phyloP scores from a whole-genome alignment of 2,113 vertebrate genomes.

The Dasyornis broadbenti region DNA sequence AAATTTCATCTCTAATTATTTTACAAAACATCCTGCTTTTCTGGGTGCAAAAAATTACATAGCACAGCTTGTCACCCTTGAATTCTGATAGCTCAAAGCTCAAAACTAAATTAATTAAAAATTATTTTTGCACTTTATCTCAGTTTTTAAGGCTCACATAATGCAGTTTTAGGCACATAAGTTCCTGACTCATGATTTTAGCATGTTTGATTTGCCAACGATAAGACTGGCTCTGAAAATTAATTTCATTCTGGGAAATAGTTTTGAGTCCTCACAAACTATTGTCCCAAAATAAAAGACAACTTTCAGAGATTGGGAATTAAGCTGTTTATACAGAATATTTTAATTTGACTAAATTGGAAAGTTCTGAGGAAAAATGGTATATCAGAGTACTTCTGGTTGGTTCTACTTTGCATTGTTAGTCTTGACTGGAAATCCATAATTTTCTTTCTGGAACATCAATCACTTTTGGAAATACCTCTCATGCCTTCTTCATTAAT shows the following conservation, averaged over 20 bases:
- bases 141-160: background rate
- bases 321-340: background rate
- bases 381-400: background rate
- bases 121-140: background rate
- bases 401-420: background rate
- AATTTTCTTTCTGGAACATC: background rate
- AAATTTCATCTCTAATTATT: constrained; percentile 7
- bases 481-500: background rate
- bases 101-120: background rate
- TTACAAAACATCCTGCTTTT: background rate
- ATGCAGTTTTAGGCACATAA: background rate
- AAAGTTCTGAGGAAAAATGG: background rate
- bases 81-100: background rate
- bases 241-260: background rate
- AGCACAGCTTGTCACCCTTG: background rate
- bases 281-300: background rate
- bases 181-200: background rate
- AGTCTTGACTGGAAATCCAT: background rate
- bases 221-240: background rate
- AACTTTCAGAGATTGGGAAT: background rate
- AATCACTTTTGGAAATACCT: background rate
- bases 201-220: background rate
- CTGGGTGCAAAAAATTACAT: background rate
- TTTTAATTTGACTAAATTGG: background rate
- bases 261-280: background rate